These are phyloP conservation scores for Diplolepis rosae DNA, from an alignment of 2,888 invertebrate genomes.

Conservation along the genomic window DNA sequence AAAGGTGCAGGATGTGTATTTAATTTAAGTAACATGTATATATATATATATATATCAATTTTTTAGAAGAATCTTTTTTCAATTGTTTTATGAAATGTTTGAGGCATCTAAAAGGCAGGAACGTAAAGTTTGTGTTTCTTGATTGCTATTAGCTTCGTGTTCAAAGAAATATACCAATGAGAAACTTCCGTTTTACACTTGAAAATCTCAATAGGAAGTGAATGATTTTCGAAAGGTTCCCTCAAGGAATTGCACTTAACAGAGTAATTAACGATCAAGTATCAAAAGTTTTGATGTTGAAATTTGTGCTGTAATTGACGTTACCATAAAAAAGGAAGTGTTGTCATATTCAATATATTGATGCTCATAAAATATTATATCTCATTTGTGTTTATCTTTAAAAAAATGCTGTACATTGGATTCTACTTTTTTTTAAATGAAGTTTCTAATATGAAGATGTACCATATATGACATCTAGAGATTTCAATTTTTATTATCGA, in stretches of 20 bases:
- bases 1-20: too few species aligned
- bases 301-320: neutral
- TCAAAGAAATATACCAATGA: slow-evolving; percentile 16
- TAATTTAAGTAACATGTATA: too few species aligned
- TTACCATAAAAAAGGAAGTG: neutral
- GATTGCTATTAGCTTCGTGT: slow-evolving; percentile 26
- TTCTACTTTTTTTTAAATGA: too few species aligned
- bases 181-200: slow-evolving; percentile 27
- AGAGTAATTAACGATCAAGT: slow-evolving; percentile 22
- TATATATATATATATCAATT: neutral
- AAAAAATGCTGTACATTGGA: too few species aligned
- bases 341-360: too few species aligned
- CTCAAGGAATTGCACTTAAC: slow-evolving; percentile 11
- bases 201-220: slow-evolving; percentile 26
- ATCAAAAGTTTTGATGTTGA: slow-evolving; percentile 13
- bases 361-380: too few species aligned
- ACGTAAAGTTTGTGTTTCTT: slow-evolving; percentile 22
- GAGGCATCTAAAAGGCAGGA: slow-evolving; percentile 19
- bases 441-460: too few species aligned
- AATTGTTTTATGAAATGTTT: slow-evolving; percentile 16
- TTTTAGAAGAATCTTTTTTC: neutral
- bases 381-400: too few species aligned
- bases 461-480: too few species aligned
- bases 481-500: too few species aligned
- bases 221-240: slow-evolving; percentile 23